Evolutionary conservation across 2,113 vertebrate genomes (phyloP), one percentile per base, ranked within the genome.

Genomic region (Ornithorhynchus anatinus): DNA sequence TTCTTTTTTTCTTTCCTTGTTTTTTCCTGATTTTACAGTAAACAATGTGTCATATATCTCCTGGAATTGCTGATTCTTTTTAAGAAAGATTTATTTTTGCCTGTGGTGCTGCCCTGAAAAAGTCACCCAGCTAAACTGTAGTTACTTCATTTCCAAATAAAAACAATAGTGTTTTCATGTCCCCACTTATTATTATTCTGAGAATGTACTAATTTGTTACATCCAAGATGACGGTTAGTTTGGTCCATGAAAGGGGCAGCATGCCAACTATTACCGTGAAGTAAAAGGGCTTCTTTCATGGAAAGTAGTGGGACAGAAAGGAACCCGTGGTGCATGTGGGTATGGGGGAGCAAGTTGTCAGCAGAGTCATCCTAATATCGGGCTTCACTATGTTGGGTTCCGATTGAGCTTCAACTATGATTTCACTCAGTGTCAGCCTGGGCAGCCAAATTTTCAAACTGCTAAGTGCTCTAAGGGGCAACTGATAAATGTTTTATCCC

Each of bases 201-300:
- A 96, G 95, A 95, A 96, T 95, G 95, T 96, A 95, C 95, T 96
- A 96, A 97, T 99, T 98, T 97, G 96, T 96, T 97, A 94, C 95
- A 96, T 97, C 95, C 95, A 96, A 96, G 95, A 94, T 96, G 97
- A 95, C 95, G 94, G 95, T 96, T 95, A 92, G 92, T 89, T 90
- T 65, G 94, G 95, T 53, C 94, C 86, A 53, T 94, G 95, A 94
- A 94, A 95, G 93, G 93, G 96, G 96, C 93, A 92, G 84, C 43
- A 79, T 93, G 95, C 95, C 95, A 95, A 56, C 81, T 51, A 65
- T 86, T 71, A 90, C 90, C 84, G 92, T 68, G 87, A 85, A 87
- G 88, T 92, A 82, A 94, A 96, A 95, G 93, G 91, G 32, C 89
- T 82, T 51, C 93, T 95, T 96, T 96, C 94, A 96, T 88, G 91